A percentile compares a stretch with the other conserved stretches of the same genome.
Conservation (phyloP, 53 echinoderm and acorn worm genomes). For the Luidia sarsii region DNA sequence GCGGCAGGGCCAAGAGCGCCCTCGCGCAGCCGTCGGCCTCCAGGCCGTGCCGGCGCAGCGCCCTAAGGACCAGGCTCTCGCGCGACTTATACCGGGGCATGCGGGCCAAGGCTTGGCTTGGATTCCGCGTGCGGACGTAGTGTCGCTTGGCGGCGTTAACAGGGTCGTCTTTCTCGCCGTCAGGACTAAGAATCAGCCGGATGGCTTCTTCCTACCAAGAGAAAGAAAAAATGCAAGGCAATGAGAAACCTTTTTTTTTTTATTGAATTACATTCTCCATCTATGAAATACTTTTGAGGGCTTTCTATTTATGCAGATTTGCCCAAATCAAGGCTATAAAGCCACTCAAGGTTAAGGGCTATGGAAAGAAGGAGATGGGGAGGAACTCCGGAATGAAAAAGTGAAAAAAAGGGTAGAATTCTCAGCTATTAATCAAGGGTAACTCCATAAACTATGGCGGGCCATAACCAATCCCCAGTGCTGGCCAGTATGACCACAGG, state of each 20-base stretch:
- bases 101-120: slow-evolving; percentile 65
- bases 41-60: slow-evolving; percentile 76
- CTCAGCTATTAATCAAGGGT: no score
- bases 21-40: slow-evolving; percentile 75
- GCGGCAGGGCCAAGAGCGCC: slow-evolving; percentile 77
- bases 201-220: slow-evolving; percentile 67
- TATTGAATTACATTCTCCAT: background rate
- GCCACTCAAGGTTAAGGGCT: no score
- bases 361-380: no score
- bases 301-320: no score
- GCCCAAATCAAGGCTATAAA: no score
- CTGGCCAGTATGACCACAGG: no score
- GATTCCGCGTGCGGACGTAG: slow-evolving; percentile 53
- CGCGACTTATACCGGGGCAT: slow-evolving; percentile 77
- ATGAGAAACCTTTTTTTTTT: no score
- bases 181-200: slow-evolving; percentile 58
- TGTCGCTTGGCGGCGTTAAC: slow-evolving; percentile 69
- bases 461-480: no score
- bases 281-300: no score
- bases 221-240: background rate
- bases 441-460: no score
- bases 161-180: slow-evolving; percentile 40
- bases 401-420: no score
- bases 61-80: slow-evolving; percentile 77
- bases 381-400: no score